Evolutionary conservation across 2,797 vertebrate species (phyloP), one percentile per base, ranked within the genome.

Genomic region (Fratercula arctica): DNA sequence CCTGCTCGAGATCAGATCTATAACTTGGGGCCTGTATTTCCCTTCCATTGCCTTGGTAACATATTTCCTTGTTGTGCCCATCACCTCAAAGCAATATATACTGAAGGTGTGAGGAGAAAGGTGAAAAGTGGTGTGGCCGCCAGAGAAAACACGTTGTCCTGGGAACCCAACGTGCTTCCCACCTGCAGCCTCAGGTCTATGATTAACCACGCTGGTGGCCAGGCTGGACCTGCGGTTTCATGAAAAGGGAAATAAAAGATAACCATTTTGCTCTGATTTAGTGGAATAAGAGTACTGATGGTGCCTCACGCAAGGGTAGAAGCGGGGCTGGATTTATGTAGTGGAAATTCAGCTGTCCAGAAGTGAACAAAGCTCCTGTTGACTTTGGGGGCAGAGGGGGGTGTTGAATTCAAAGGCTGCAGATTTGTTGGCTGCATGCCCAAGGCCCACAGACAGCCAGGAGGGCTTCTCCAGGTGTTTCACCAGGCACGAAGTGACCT

Each of bases 381-480:
- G 87, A 50, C 53, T 94, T 21, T 45, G 33, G 18, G 19, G 21
- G 39, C 16, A 78, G 63, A 64, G n/a, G 4, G 5, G 41, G 29
- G 39, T 25, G 54, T 75, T 46, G 78, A 51, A 89, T 63, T 85
- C 89, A 77, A 83, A 92, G 70, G 67, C 60, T 94, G 76, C 57
- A 57, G 48, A 20, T 56, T 64, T 91, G 9, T 26, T 90, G 90
- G 73, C 88, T 67, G 35, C 12, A 0, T 48, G 60, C 68, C 75
- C 0, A 0, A 48, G 63, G 35, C 25, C 60, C 54, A 7, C 60
- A 80, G 1, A 56, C 48, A 85, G 73, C 57, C 76, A 77, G 59
- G 48, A 87, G 28, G 39, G 16, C 50, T 70, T 69, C 33, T 57
- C 59, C 83, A 88, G 93, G 73, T 81, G 88, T 61, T 88, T 50